Base-by-base conservation (phyloP, 2,888 invertebrate species). In the Galeruca laticollis region DNA sequence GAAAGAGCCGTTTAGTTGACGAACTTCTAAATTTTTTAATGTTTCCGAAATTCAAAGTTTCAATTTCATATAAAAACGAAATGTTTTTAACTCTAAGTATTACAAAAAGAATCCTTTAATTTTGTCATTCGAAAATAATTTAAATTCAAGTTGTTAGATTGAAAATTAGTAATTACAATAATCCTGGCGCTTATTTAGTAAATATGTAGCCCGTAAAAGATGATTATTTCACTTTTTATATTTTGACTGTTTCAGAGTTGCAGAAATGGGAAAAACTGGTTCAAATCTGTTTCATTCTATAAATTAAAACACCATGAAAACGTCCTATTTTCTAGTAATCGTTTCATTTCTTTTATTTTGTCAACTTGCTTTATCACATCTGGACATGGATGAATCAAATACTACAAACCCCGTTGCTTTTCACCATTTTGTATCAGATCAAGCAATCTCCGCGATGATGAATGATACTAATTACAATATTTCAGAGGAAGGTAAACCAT, bases 181-280 rank as follows among this genome's bases (percentile, higher is more conserved):
- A 6, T 26, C 3, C 26, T 3, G 26, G 26, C 26, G 26, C 26
- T 26, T 26, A 26, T 26, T 26, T 26, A 26, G 6, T 26, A 26
- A 26, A 26, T 1, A n/a, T n/a, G n/a, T n/a, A 26, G 6, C 6
- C 26, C 6, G 3, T 26, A 5, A 26, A 5, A 26, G 26, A 26
- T 26, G 6, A 3, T 5, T 5, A 26, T 26, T 26, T 26, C 0
- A 26, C 1, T 1, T 26, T 37, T 13, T 26, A 26, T 56, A 9
- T 18, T 35, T 57, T 57, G n/a, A 35, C n/a, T 57, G 56, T 57
- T 57, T 57, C 56, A 57, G 56, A 35, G 1, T 18, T 8, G n/a
- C 15, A 56, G 15, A 57, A 15, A 57, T 35, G 56, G 35, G 5
- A 57, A 8, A 20, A 33, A 56, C 3, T 11, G 9, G 13, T 52